Evolutionary conservation across 1,140 invertebrate genomes (phyloP).

Genomic region (Saxidomus purpurata): DNA sequence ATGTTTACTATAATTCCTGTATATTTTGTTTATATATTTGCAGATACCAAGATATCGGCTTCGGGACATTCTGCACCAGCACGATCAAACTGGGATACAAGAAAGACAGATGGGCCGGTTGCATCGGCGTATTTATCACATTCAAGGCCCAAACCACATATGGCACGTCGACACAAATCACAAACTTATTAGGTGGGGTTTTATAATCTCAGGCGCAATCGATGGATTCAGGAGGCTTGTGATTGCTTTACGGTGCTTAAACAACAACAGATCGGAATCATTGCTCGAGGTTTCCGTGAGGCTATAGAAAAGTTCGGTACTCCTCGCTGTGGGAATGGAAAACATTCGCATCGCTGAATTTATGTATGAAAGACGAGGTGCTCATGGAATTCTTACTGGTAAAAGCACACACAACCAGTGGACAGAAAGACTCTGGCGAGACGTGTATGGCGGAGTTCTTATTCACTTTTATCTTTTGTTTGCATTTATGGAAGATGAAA

Average conservation of each 20-base stretch:
- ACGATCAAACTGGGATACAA: conserved; percentile 33
- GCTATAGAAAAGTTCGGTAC: conserved; percentile 47
- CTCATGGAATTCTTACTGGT: conserved; percentile 59
- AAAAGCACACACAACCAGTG: conserved; percentile 69
- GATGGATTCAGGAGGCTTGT: conserved; percentile 69
- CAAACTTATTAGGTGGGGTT: conserved; percentile 66
- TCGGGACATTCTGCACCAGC: conserved; percentile 23
- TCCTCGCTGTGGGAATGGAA: conserved; percentile 67
- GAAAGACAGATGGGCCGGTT: conserved; percentile 22
- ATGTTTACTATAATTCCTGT: neutral
- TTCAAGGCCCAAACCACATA: conserved; percentile 38
- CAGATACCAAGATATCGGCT: conserved; percentile 55
- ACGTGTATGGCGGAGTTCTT: conserved; percentile 65
- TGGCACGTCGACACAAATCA: conserved; percentile 71
- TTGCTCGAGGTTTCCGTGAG: conserved; percentile 32
- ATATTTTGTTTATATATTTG: neutral
- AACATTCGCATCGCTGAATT: conserved; percentile 60
- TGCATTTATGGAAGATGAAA: conserved; percentile 65
- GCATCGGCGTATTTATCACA: conserved; percentile 60
- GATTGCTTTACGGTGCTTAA: conserved; percentile 53
- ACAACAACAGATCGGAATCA: conserved; percentile 69
- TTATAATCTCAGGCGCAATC: conserved; percentile 69
- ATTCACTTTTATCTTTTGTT: conserved; percentile 64
- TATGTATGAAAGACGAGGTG: conserved; percentile 60
- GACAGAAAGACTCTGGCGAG: conserved; percentile 70